Evolutionary conservation across 2,113 vertebrate species (phyloP), one percentile per base, ranked within the genome.

Genomic region (Cololabis saira): DNA sequence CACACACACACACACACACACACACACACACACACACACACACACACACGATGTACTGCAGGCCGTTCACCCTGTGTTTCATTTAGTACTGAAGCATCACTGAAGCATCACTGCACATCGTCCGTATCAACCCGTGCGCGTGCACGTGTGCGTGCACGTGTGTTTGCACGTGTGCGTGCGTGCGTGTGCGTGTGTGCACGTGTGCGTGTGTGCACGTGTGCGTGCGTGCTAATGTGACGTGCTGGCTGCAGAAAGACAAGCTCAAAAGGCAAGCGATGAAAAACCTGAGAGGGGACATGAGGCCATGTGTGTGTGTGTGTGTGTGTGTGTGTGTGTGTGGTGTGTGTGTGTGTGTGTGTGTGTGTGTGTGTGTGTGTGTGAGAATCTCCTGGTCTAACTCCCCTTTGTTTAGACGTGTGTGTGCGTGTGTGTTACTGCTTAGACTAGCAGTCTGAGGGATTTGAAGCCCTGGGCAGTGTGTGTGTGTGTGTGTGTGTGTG

Each of bases 371-470:
- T 41, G 47, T 14, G 55, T 24, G 57, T 42, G 54, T 21, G 37
- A 22, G 51, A 59, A 75, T 83, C 64, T 80, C 80, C 72, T 80
- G 58, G 65, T 82, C 67, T 85, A 82, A 88, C 87, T 84, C 75
- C 18, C 67, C n/a, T 85, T 82, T 89, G 80, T 88, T 82, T 85
- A 63, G 79, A 66, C 67, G 59, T 76, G 74, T 75, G 71, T 80
- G 69, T 69, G 55, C 6, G 73, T 78, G 71, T 85, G 84, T 73
- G 77, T n/a, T 87, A 84, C 55, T 92, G 91, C 90, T 91, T 92
- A 91, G 86, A 87, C 74, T 80, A 84, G 87, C 91, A 91, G 82
- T 93, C 87, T 89, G 88, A 89, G 83, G 90, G 91, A 92, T 92
- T 92, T 92, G 74, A 60, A 80, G 80, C 71, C 76, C 52, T 2